phyloP scores from a whole-genome alignment of 2,113 vertebrate genomes.

The Thermophis baileyi region DNA sequence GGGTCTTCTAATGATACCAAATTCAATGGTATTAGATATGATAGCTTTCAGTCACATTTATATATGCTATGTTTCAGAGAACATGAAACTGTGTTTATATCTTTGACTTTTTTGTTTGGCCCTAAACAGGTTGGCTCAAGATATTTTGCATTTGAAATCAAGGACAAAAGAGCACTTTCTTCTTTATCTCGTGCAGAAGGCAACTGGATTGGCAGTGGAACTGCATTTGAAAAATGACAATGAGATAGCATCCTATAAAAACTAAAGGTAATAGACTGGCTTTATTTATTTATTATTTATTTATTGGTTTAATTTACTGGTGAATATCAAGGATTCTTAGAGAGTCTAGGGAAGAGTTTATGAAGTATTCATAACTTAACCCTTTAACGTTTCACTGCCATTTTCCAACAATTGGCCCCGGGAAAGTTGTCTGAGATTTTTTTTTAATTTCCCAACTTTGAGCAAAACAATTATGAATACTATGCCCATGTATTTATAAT shows the following conservation, averaged over 20 bases:
- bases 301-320: background rate
- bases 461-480: background rate
- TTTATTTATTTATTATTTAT: too few species aligned
- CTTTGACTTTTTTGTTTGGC: background rate
- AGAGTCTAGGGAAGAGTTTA: background rate
- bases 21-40: background rate
- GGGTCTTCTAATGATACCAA: background rate
- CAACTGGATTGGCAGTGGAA: background rate
- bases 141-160: background rate
- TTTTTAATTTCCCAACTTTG: background rate
- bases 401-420: background rate
- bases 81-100: background rate
- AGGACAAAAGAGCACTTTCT: background rate
- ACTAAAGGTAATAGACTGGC: background rate
- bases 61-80: background rate
- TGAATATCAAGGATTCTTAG: background rate
- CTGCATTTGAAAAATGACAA: background rate
- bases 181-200: background rate
- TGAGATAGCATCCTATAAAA: background rate
- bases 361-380: background rate
- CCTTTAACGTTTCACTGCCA: background rate
- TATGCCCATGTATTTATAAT: background rate
- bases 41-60: background rate
- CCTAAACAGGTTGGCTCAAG: background rate
- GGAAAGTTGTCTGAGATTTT: background rate